Base-by-base conservation (phyloP, 2,888 invertebrate species). In the Trissonchulus latispiculum region DNA sequence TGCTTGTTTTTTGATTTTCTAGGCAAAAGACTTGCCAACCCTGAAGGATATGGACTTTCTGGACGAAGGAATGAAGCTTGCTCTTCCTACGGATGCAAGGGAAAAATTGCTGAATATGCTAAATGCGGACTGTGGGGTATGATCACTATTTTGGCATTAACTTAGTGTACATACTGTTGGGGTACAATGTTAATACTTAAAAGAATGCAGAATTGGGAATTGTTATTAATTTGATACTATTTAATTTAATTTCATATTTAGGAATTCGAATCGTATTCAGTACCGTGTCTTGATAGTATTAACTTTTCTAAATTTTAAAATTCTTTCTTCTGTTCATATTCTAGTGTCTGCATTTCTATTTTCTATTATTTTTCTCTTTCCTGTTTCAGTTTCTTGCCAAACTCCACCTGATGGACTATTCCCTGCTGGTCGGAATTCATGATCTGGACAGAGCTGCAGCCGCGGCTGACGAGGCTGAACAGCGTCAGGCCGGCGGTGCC, bases 31-130 rank as follows among this genome's bases (percentile, higher is more conserved):
- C 78, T 86, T 96, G 80, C 99, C 99, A 0, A 97, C 97, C 1
- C 89, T 91, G 75, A 99, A 99, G 84, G 99, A 99, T 86, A 97
- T 97, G 84, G 99, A 99, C 86, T 99, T 99, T 84, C 91, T 99
- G 62, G 95, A 95, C 81, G 95, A 96, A 82, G 93, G 94, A 78
- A 90, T 91, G 80, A 92, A 92, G 83, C 91, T 99, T 78, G 89
- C 90, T 80, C 90, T 96, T 78, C 97, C 97, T 0, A 90, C 91
- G 72, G 92, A 93, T 61, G 93, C 94, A 37, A 95, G 95, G 84
- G 89, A 90, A 36, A 93, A 93, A 83, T 87, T 99, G 35, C 87
- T 97, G 84, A 91, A 93, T 83, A 95, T 92, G 0, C 87, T 99
- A 37, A 90, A 90, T 33, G 92, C 93, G 77, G 99, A 99, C 86